A percentile compares a stretch with the other conserved stretches of the same genome.
phyloP scores from a whole-genome alignment of 2,888 invertebrate species.

The Anagyrus pseudococci region DNA sequence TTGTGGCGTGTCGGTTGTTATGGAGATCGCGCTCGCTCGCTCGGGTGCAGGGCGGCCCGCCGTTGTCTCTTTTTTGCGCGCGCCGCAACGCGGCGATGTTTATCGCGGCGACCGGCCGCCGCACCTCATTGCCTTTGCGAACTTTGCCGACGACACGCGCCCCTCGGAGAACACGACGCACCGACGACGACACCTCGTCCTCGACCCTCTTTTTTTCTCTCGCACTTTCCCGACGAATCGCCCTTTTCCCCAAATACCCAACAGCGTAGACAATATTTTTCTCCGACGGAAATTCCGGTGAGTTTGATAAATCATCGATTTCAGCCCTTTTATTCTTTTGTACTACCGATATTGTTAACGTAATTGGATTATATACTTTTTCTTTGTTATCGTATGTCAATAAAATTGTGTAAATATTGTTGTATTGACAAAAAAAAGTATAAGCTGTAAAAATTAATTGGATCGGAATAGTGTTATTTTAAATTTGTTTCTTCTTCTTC shows the following conservation, averaged over 20 bases:
- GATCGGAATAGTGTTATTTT: too few species aligned
- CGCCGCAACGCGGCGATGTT: not conserved
- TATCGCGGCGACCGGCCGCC: constrained; percentile 5
- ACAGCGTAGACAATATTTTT: constrained; percentile 18
- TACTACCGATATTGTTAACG: too few species aligned
- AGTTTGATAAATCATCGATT: not conserved
- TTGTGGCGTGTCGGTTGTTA: constrained; percentile 37
- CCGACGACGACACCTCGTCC: not conserved
- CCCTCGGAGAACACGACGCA: not conserved
- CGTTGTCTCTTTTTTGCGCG: constrained; percentile 12
- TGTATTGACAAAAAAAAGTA: too few species aligned
- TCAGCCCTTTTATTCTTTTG: not conserved
- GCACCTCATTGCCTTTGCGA: not conserved
- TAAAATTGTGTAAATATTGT: too few species aligned
- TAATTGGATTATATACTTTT: too few species aligned
- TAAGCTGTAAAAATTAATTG: too few species aligned
- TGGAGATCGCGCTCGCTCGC: too few species aligned
- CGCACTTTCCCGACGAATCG: not conserved
- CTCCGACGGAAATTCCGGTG: constrained; percentile 37
- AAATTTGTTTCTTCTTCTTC: too few species aligned
- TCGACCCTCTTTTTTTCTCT: not conserved
- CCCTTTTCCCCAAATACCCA: too few species aligned
- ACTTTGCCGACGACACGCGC: not conserved
- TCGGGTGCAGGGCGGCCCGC: too few species aligned
- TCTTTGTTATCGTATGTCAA: too few species aligned